Conservation (phyloP, 2,113 vertebrate species). For the Nothoprocta perdicaria region DNA sequence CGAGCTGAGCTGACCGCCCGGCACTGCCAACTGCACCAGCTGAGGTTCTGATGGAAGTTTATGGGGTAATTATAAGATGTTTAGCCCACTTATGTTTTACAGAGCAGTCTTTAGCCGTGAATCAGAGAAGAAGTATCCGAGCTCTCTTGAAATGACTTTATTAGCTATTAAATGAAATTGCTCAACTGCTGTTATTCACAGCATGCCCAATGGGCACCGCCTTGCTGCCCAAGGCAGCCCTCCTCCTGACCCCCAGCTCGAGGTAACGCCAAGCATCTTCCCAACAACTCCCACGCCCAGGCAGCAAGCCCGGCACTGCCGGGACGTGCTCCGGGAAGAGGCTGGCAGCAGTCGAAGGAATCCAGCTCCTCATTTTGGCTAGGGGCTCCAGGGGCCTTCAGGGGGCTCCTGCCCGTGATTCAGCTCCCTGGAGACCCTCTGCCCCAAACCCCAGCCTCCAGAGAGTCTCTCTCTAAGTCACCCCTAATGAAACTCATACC, state of each 20-base stretch:
- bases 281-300: background rate
- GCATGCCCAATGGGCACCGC: background rate
- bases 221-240: background rate
- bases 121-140: background rate
- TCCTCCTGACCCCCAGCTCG: background rate
- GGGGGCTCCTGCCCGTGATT: background rate
- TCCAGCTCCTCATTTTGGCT: background rate
- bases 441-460: background rate
- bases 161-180: conserved; percentile 29
- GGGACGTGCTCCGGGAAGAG: background rate
- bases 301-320: fast-evolving
- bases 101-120: background rate
- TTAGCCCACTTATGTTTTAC: background rate
- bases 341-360: background rate
- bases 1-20: background rate
- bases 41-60: background rate
- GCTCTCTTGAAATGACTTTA: background rate
- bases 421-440: background rate
- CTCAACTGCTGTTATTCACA: conserved; percentile 4
- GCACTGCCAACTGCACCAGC: background rate
- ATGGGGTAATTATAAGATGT: background rate
- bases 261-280: background rate
- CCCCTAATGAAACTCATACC: background rate
- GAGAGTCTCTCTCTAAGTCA: background rate
- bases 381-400: background rate